Conservation (phyloP, 2,797 vertebrate species). For the Aplochiton taeniatus region DNA sequence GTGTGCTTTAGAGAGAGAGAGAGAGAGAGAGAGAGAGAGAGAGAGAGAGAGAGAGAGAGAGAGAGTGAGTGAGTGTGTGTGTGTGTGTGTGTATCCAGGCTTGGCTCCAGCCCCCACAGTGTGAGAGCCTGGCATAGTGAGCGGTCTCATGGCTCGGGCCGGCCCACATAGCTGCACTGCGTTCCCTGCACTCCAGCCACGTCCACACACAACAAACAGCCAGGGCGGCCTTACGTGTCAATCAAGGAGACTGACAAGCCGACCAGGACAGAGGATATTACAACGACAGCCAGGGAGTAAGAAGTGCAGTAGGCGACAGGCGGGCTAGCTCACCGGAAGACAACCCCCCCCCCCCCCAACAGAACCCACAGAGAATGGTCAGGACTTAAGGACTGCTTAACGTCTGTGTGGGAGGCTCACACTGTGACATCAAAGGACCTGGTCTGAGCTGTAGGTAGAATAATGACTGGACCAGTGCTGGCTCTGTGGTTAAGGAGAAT, state of each 20-base stretch:
- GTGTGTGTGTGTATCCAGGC: not conserved
- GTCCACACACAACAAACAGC: not conserved
- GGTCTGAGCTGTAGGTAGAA: too few relatives aligned
- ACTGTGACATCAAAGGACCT: too few relatives aligned
- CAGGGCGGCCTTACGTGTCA: not conserved
- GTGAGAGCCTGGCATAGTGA: not conserved
- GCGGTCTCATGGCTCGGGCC: not conserved
- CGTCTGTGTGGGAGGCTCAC: too few relatives aligned
- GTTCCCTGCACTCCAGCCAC: not conserved
- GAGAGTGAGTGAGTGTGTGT: slow-evolving; percentile 14
- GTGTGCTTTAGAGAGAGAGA: slow-evolving; percentile 4
- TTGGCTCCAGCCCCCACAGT: not conserved
- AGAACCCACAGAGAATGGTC: too few relatives aligned
- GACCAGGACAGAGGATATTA: too few relatives aligned
- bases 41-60: too few relatives aligned
- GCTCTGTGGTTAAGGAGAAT: too few relatives aligned
- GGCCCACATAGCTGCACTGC: not conserved
- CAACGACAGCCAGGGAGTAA: slow-evolving; percentile 8
- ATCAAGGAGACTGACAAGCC: slow-evolving; percentile 9
- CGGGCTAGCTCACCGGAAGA: too few relatives aligned
- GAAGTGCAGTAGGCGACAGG: not conserved
- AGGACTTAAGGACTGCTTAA: too few relatives aligned
- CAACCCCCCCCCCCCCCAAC: too few relatives aligned
- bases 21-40: not conserved
- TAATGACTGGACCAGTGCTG: too few relatives aligned